Evolutionary conservation across 2,888 invertebrate species (phyloP).

Genomic region (Busseola fusca): DNA sequence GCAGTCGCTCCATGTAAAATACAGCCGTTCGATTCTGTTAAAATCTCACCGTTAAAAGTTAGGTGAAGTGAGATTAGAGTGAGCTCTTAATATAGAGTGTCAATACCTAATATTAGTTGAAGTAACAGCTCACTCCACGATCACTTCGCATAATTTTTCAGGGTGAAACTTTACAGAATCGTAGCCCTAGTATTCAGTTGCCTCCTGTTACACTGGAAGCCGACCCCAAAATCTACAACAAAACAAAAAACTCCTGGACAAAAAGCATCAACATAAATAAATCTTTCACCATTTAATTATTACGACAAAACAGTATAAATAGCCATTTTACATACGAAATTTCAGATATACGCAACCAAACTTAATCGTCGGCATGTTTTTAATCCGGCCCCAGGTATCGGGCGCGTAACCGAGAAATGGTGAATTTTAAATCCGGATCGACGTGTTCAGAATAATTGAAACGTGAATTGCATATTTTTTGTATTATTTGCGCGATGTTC

Average conservation of each 20-base stretch:
- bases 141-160: no score
- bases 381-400: constrained; percentile 39
- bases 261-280: constrained; percentile 3
- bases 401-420: constrained; percentile 34
- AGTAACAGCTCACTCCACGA: no score
- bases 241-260: neutral
- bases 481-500: constrained; percentile 38
- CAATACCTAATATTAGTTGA: no score
- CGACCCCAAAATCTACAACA: no score
- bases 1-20: neutral
- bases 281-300: constrained; percentile 1
- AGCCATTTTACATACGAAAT: constrained; percentile 25
- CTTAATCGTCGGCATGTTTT: constrained; percentile 45
- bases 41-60: no score
- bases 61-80: no score
- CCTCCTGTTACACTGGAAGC: no score
- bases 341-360: constrained; percentile 33
- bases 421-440: constrained; percentile 59
- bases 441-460: constrained; percentile 62
- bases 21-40: no score
- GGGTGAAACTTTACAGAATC: no score
- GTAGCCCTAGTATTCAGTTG: no score
- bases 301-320: constrained; percentile 34
- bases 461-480: constrained; percentile 55
- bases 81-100: no score